phyloP scores from a whole-genome alignment of 2,113 vertebrate genomes.

The Prochilodus magdalenae region DNA sequence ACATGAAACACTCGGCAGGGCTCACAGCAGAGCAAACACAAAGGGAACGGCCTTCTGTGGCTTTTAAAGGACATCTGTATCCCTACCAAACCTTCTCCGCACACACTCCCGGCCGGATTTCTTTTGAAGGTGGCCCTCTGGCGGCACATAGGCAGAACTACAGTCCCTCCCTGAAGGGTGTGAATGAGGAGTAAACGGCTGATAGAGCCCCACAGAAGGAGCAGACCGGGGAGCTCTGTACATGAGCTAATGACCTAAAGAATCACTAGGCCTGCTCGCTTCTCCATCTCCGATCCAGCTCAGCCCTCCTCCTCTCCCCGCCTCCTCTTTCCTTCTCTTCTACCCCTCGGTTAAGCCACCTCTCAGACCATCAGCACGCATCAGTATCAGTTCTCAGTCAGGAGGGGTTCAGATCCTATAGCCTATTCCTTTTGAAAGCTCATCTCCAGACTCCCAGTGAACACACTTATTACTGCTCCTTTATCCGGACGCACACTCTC shows the following conservation, averaged over 20 bases:
- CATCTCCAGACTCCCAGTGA: conserved; percentile 13
- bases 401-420: conserved; percentile 2
- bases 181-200: not conserved
- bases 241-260: not conserved
- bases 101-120: not conserved
- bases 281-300: conserved; percentile 17
- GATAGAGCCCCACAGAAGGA: not conserved
- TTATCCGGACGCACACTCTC: not conserved
- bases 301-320: not conserved
- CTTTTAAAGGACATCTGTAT: not conserved
- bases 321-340: conserved; percentile 25
- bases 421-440: conserved; percentile 41
- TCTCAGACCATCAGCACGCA: conserved; percentile 36
- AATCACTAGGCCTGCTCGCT: not conserved
- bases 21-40: not conserved
- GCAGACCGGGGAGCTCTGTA: not conserved
- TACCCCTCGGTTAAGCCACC: not conserved
- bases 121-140: conserved; percentile 41
- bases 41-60: not conserved
- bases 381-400: conserved; percentile 13
- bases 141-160: conserved; percentile 19
- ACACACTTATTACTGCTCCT: conserved; percentile 12
- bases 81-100: not conserved
- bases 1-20: not conserved
- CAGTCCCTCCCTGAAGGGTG: not conserved